Evolutionary conservation across 1,140 invertebrate species (phyloP).

Genomic region (Octopus sinensis): DNA sequence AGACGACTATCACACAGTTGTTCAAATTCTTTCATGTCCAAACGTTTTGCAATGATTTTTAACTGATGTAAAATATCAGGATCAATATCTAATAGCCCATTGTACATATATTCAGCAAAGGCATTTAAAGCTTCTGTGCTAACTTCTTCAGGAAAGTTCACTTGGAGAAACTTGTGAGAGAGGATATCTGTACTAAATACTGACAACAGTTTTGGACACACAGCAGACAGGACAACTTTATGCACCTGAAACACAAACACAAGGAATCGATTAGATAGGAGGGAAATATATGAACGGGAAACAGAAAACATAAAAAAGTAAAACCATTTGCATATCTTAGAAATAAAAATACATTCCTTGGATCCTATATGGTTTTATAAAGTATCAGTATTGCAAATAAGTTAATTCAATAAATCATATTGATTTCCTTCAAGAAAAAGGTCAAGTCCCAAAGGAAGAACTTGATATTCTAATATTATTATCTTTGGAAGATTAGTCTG

Average conservation of each 20-base stretch:
- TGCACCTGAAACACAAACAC: slow-evolving; percentile 3
- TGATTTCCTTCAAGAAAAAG: too few species aligned
- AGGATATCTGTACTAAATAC: slow-evolving; percentile 5
- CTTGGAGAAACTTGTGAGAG: not conserved
- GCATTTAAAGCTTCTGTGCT: slow-evolving; percentile 1
- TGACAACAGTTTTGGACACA: not conserved
- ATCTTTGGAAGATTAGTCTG: not conserved
- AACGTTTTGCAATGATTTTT: not conserved
- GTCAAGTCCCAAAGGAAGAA: too few species aligned
- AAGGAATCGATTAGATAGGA: not conserved
- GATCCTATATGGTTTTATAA: too few species aligned
- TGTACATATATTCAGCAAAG: slow-evolving; percentile 12
- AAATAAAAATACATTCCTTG: too few species aligned
- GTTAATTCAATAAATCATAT: too few species aligned
- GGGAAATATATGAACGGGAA: not conserved
- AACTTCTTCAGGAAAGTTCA: slow-evolving; percentile 7
- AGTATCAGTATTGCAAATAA: too few species aligned
- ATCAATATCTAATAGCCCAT: slow-evolving; percentile 7
- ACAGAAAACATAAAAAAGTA: not conserved
- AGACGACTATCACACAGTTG: slow-evolving; percentile 5
- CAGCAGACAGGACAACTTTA: slow-evolving; percentile 6
- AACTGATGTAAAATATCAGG: slow-evolving; percentile 1
- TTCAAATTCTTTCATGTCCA: slow-evolving; percentile 9
- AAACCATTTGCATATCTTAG: too few species aligned
- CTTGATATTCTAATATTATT: too few species aligned